phyloP scores from a whole-genome alignment of 2,888 invertebrate genomes.

The Pecten maximus region DNA sequence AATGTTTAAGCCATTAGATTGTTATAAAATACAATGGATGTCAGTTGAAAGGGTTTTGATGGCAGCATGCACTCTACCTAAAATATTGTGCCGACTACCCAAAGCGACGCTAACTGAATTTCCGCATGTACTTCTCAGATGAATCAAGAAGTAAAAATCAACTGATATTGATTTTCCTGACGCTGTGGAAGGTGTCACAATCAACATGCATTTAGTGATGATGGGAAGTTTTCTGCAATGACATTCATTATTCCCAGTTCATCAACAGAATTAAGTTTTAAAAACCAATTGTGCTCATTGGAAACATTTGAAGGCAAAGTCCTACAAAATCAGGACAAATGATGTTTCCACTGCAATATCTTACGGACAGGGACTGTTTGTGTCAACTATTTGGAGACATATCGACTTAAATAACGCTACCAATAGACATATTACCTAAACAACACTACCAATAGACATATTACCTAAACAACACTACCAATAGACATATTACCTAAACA shows the following conservation, averaged over 20 bases:
- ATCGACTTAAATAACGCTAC: too few relatives aligned
- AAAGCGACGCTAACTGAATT: background rate
- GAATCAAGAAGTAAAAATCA: background rate
- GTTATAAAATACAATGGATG: conserved; percentile 3
- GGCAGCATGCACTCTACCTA: conserved; percentile 5
- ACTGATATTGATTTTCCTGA: background rate
- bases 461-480: too few relatives aligned
- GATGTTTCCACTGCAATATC: too few relatives aligned
- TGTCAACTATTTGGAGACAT: too few relatives aligned
- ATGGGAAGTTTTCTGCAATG: background rate
- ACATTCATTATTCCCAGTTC: background rate
- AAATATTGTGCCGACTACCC: background rate
- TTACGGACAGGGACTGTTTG: too few relatives aligned
- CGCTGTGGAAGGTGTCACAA: background rate
- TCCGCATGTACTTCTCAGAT: background rate
- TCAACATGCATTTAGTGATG: background rate
- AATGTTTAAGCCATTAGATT: background rate
- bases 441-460: too few relatives aligned
- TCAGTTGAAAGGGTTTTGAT: background rate
- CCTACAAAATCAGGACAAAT: too few relatives aligned
- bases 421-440: too few relatives aligned
- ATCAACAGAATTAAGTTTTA: background rate
- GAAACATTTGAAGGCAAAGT: background rate
- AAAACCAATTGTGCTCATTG: background rate
- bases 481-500: too few relatives aligned